Evolutionary conservation across 2,888 invertebrate genomes (phyloP).

Genomic region (Chymomyza fuscimana): DNA sequence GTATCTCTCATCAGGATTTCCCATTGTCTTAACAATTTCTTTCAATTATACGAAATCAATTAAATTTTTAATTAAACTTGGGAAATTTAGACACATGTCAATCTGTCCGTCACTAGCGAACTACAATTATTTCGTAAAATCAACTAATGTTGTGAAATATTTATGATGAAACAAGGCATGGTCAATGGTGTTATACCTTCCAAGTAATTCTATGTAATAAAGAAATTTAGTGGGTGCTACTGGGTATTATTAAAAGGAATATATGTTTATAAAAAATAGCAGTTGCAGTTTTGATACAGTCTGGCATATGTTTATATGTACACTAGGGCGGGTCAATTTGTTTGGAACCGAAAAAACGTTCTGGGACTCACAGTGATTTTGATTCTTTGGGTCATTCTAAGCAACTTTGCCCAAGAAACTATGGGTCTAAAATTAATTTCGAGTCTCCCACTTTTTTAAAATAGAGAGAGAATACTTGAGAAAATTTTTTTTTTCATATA

Average conservation of each 20-base stretch:
- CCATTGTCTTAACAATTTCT: background rate
- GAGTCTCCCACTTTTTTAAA: no score
- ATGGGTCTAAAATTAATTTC: no score
- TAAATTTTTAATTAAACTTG: constrained; percentile 52
- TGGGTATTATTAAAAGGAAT: background rate
- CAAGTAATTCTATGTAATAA: background rate
- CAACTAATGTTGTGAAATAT: constrained; percentile 66
- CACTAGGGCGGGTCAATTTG: no score
- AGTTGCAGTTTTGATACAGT: no score
- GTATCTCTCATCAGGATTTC: constrained; percentile 2
- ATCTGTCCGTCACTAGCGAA: constrained; percentile 37
- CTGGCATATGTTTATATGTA: no score
- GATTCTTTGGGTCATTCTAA: no score
- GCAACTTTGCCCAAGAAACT: no score
- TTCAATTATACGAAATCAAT: constrained; percentile 33
- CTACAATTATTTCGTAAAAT: constrained; percentile 38
- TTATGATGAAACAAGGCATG: constrained; percentile 52
- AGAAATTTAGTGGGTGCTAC: background rate
- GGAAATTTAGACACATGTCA: constrained; percentile 64
- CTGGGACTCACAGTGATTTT: no score
- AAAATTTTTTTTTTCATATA: no score
- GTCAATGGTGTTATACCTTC: background rate
- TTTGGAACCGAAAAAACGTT: no score
- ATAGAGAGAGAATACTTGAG: no score
- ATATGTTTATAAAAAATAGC: background rate